Base-by-base conservation (phyloP, 2,797 vertebrate genomes). In the Myotis pilosus region DNA sequence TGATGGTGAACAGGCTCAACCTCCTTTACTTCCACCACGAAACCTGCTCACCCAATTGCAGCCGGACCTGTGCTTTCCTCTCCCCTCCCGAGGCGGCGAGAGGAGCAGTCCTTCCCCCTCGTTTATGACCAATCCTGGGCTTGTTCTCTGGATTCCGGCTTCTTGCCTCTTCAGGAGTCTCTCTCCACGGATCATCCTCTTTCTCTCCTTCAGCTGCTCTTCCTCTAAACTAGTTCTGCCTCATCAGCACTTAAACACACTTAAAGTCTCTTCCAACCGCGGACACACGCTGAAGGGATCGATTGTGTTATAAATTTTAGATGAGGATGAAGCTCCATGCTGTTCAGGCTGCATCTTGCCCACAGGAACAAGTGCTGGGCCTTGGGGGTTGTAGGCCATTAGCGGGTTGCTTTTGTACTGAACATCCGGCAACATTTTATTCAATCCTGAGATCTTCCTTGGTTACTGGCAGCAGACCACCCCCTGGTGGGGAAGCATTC, bases 291-390 rank as follows among this genome's bases (percentile, higher is more conserved):
- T 53, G 41, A 17, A n/a, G 16, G 57, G 19, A 82, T 57, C 49
- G 78, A 87, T n/a, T 23, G 55, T 17, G 49, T 49, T 53, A 55
- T 92, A 69, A 78, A 89, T 86, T 88, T 91, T 92, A 57, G 51
- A 90, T 83, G 93, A 91, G 38, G 74, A 47, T 3, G 7, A 79
- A 72, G 47, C 11, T 47, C 30, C 12, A 0, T 20, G 30, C 51
- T 62, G 12, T 51, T 51, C 5, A 0, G 12, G 38, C 71, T 51
- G 30, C 8, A 5, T 78, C 23, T 38, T 10, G 10, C 11, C 30
- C 60, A 66, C 69, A 3, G 47, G 15, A 91, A 19, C 57, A 47
- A 68, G 68, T 23, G 25, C 80, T 49, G 25, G 47, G 92, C 47
- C 94, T 68, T 53, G 60, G 33, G 85, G 5, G 41, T 13, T 15